Base-by-base conservation (phyloP, 2,888 invertebrate species). In the Leucophenga maculata region DNA sequence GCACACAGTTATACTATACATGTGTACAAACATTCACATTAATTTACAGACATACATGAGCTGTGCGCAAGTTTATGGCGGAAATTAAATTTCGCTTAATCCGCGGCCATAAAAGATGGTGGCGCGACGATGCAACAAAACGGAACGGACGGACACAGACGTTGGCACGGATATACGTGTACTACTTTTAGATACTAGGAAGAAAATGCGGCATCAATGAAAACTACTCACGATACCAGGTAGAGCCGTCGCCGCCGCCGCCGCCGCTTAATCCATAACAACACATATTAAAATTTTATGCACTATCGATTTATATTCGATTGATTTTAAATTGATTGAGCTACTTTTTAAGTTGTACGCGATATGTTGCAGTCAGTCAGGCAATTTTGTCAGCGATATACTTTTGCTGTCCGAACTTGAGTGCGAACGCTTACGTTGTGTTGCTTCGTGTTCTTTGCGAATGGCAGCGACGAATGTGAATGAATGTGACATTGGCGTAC, bases 401-500 rank as follows among this genome's bases (percentile, higher is more conserved):
- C n/a, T n/a, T 39, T 39, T 39, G 39, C 39, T 39, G 39, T 39
- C 39, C 39, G 39, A 39, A 39, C 39, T 39, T 39, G 6, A 8
- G 66, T 71, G 73, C 72, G 82, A 80, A 82, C 75, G 71, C 76
- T 79, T 74, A 74, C 70, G 71, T 73, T 65, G 52, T 70, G 71
- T 50, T 66, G 77, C 60, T 74, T 72, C 69, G 72, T 68, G 69
- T 39, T 71, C 70, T 55, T 39, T 39, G 39, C 69, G 71, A 71
- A 69, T 67, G 75, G 70, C 48, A 66, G 70, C 48, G 69, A 71
- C 84, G 85, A 85, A 80, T 74, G 74, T 75, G 85, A 84, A 85
- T 84, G 82, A 81, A 76, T 81, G 84, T 83, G 85, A 85, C 84
- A 84, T 84, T 84, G 84, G 82, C 77, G 75, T 80, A 80, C 84